Percentiles rank a stretch among this genome's conserved stretches.
Evolutionary conservation across 2,797 vertebrate species (phyloP).

Genomic region (Xyrichtys novacula): DNA sequence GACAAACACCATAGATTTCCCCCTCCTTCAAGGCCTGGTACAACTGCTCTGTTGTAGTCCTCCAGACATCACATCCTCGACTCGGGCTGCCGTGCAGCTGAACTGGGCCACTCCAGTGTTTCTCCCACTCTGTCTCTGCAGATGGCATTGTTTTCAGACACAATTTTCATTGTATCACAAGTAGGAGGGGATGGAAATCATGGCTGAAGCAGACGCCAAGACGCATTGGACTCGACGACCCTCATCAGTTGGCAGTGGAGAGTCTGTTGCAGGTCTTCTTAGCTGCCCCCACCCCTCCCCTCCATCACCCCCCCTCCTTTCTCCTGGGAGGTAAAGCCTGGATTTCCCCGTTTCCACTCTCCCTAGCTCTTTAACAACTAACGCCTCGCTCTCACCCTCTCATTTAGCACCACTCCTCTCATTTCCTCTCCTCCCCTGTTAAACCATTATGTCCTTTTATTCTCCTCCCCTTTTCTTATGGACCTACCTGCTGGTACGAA

Average conservation of each 20-base stretch:
- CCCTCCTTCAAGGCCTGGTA: constrained; percentile 21
- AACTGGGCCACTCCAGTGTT: constrained; percentile 68
- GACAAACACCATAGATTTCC: not conserved
- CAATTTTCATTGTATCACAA: constrained; percentile 83
- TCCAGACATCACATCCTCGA: constrained; percentile 74
- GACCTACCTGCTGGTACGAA: constrained; percentile 39
- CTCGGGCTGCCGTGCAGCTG: constrained; percentile 69
- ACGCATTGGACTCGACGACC: constrained; percentile 72
- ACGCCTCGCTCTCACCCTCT: constrained; percentile 72
- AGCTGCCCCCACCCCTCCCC: not conserved
- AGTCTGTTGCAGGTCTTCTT: constrained; percentile 34
- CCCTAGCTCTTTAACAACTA: constrained; percentile 74
- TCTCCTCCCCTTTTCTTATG: constrained; percentile 45
- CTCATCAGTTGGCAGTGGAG: constrained; percentile 40
- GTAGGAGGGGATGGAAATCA: constrained; percentile 80
- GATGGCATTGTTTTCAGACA: constrained; percentile 82
- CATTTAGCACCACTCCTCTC: constrained; percentile 76
- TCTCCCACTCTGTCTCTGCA: constrained; percentile 80
- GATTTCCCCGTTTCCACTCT: constrained; percentile 83
- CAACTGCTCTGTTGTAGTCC: constrained; percentile 32
- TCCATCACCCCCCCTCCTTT: constrained; percentile 12
- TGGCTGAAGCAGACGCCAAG: constrained; percentile 60
- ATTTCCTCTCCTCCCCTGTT: constrained; percentile 74
- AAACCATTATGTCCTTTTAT: constrained; percentile 73
- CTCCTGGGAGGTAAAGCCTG: constrained; percentile 83